Evolutionary conservation across 2,113 vertebrate genomes (phyloP).

Genomic region (Aspidoscelis tigris): DNA sequence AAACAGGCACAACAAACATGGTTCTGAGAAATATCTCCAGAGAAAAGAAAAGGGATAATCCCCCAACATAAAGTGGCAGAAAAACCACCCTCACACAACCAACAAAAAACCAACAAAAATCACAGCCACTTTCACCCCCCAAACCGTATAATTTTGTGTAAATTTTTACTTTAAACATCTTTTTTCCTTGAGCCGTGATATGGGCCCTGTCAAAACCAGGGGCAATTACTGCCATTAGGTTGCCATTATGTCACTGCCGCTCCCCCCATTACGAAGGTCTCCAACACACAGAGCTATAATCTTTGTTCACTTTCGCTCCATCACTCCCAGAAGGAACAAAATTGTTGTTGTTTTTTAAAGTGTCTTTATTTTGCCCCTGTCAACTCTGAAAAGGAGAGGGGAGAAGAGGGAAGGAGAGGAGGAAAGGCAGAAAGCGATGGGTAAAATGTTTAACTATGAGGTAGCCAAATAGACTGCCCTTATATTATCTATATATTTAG

Average conservation of each 20-base stretch:
- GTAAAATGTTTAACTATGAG: slow-evolving; percentile 83
- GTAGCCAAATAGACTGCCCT: slow-evolving; percentile 63
- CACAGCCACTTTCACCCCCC: slow-evolving; percentile 90
- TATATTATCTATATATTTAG: slow-evolving; percentile 9
- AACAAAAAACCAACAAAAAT: slow-evolving; percentile 62
- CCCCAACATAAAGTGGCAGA: slow-evolving; percentile 75
- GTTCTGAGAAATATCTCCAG: slow-evolving; percentile 62
- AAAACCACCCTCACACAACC: slow-evolving; percentile 63
- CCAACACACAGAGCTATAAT: slow-evolving; percentile 96
- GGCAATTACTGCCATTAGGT: slow-evolving; percentile 99
- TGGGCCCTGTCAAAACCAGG: slow-evolving; percentile 97
- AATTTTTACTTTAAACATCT: slow-evolving; percentile 96
- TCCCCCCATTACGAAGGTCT: slow-evolving; percentile 86
- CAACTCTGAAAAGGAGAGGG: slow-evolving; percentile 83
- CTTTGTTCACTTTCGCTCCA: slow-evolving; percentile 96
- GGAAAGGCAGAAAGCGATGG: slow-evolving; percentile 74
- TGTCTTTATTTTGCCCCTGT: slow-evolving; percentile 87
- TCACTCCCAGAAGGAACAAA: slow-evolving; percentile 90
- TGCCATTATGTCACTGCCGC: slow-evolving; percentile 97
- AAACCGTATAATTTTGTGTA: slow-evolving; percentile 98
- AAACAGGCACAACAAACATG: slow-evolving; percentile 63
- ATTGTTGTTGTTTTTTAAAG: slow-evolving; percentile 82
- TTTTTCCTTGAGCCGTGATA: slow-evolving; percentile 96
- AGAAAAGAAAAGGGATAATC: slow-evolving; percentile 62
- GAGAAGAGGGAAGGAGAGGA: slow-evolving; percentile 54